Evolutionary conservation across 2,888 invertebrate species (phyloP), one percentile per base, ranked within the genome.

Genomic region (Lithophane ornitopus): DNA sequence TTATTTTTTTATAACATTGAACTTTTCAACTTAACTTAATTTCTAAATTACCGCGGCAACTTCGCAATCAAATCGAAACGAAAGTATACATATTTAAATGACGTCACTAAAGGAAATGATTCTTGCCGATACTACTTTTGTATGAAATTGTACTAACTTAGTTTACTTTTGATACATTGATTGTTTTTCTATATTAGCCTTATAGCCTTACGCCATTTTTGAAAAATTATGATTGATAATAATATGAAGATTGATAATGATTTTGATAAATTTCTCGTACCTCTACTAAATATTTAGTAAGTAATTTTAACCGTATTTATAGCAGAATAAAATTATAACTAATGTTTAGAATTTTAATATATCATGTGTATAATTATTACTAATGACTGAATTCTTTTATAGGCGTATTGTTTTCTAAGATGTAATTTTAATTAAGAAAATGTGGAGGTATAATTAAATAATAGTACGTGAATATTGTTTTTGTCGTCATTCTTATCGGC

Each of bases 331-430:
- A n/a, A 66, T 49, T 82, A 72, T 85, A 70, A 76, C 12, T 26
- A 66, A 70, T 79, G 62, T 78, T 77, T 74, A 54, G 73, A 85
- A 72, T 70, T 72, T 70, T 77, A 82, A 82, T 85, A 73, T 84
- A 79, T 86, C 61, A 78, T 78, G 71, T 77, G 80, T 78, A 74
- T 68, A 62, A 78, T 81, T 52, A 70, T 59, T 73, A 76, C 58
- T 87, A 77, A 81, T 81, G 86, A 87, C 87, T 85, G 83, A 87
- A 73, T 68, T 83, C 83, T 83, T 81, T 85, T 85, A 59, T 87
- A 87, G 78, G 66, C 16, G 62, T 87, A 74, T 84, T 84, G 70
- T 85, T 87, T 87, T 87, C 52, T 85, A 87, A 76, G 78, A 72
- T 84, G 78, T 67, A 81, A 87, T 81, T 82, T 80, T 74, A 71